These are phyloP conservation scores for Peromyscus melanophrys DNA, from an alignment of 2,797 vertebrate genomes.

Conservation along the genomic window DNA sequence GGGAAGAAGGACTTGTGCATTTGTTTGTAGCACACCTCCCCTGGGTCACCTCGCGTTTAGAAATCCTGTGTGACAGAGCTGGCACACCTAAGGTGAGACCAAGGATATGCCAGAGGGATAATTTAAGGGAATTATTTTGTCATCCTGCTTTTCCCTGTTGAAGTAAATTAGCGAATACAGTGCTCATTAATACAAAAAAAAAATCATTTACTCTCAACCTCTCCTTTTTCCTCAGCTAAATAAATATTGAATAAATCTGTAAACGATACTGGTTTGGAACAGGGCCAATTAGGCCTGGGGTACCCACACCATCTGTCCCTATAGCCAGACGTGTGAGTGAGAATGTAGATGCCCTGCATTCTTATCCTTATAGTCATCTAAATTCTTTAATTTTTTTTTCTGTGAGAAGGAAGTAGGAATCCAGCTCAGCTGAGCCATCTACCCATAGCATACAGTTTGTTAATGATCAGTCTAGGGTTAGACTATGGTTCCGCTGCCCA, in stretches of 20 bases:
- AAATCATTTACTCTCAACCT: not conserved
- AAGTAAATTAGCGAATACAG: not conserved
- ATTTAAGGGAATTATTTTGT: not conserved
- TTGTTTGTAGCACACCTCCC: not conserved
- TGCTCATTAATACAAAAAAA: not conserved
- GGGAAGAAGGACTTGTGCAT: too few species aligned
- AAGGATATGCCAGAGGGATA: not conserved
- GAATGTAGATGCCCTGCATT: not conserved
- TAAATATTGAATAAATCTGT: slow-evolving; percentile 2
- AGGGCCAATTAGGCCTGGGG: not conserved
- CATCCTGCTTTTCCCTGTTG: not conserved
- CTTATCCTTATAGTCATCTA: not conserved
- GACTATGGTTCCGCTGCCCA: not conserved
- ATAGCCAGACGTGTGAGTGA: not conserved
- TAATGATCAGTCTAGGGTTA: not conserved
- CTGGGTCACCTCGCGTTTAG: not conserved
- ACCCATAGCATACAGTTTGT: not conserved
- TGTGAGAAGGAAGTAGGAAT: not conserved
- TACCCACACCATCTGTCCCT: not conserved
- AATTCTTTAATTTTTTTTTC: not conserved
- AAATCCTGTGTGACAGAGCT: not conserved
- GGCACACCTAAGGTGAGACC: not conserved
- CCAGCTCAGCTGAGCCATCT: not conserved
- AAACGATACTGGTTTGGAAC: slow-evolving; percentile 16
- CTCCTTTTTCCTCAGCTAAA: not conserved